Conservation (phyloP, 1,140 invertebrate species). For the Akabosia matsudoensis region DNA sequence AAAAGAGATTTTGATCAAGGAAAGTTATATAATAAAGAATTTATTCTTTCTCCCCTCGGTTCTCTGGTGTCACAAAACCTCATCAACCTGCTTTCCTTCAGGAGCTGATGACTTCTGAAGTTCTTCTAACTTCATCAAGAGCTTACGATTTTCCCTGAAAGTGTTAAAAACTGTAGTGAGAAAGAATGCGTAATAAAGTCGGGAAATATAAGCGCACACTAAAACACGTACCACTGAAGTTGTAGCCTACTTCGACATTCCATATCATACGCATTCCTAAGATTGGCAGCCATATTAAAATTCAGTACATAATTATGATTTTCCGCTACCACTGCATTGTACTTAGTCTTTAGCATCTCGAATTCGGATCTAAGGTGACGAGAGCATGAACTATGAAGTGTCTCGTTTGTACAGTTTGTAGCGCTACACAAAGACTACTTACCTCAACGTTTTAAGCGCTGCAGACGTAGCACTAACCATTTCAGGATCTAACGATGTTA, state of each 20-base stretch:
- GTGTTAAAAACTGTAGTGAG: neutral
- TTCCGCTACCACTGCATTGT: constrained; percentile 5
- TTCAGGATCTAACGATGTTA: too few species aligned
- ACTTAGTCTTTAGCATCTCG: constrained; percentile 15
- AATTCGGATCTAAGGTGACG: constrained; percentile 12
- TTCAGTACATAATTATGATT: constrained; percentile 4
- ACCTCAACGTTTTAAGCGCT: too few species aligned
- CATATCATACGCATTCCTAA: constrained; percentile 27
- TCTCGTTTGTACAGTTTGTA: too few species aligned
- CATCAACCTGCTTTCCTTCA: neutral
- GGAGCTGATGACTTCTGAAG: neutral
- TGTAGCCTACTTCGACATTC: constrained; percentile 17
- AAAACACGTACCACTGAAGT: constrained; percentile 20
- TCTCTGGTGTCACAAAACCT: neutral
- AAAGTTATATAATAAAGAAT: constrained; percentile 8
- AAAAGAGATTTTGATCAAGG: constrained; percentile 21
- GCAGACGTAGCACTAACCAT: too few species aligned
- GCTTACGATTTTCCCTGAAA: constrained; percentile 13
- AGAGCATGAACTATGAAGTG: neutral
- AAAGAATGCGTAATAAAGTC: constrained; percentile 22
- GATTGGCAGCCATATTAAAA: neutral
- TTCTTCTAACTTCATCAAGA: neutral
- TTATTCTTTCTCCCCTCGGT: neutral
- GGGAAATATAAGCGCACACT: neutral
- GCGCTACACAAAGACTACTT: too few species aligned